Conservation (phyloP, 2,888 invertebrate species). For the Drymonia ruficornis region DNA sequence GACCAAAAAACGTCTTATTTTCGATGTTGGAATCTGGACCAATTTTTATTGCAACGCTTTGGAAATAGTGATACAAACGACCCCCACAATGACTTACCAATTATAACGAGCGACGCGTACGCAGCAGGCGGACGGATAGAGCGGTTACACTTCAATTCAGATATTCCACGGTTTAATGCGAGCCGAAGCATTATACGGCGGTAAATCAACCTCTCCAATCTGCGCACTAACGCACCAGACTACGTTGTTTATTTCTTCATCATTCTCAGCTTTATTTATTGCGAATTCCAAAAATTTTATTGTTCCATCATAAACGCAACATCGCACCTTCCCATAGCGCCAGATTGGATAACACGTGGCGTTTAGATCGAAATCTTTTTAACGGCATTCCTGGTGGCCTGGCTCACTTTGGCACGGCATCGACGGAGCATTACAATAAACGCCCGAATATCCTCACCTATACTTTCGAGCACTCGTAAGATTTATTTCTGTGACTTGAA, state of each 20-base stretch:
- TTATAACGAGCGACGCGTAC: slow-evolving; percentile 44
- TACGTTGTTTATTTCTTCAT: slow-evolving; percentile 61
- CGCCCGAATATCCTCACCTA: slow-evolving; percentile 68
- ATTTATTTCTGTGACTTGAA: slow-evolving; percentile 82
- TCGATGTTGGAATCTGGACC: slow-evolving; percentile 84
- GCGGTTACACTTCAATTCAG: slow-evolving; percentile 38
- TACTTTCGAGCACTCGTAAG: slow-evolving; percentile 70
- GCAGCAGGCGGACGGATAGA: slow-evolving; percentile 31
- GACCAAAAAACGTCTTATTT: slow-evolving; percentile 85
- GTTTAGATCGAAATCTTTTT: slow-evolving; percentile 59
- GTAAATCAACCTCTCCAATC: slow-evolving; percentile 54
- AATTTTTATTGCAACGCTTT: slow-evolving; percentile 83
- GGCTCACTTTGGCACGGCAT: slow-evolving; percentile 59
- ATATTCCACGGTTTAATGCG: slow-evolving; percentile 39
- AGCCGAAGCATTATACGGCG: slow-evolving; percentile 41
- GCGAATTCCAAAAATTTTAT: slow-evolving; percentile 68
- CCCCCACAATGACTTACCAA: slow-evolving; percentile 68
- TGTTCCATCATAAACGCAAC: slow-evolving; percentile 56
- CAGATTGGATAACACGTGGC: slow-evolving; percentile 65
- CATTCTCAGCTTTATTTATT: slow-evolving; percentile 62
- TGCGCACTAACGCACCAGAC: slow-evolving; percentile 44
- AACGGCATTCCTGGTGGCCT: slow-evolving; percentile 63
- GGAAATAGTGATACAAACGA: slow-evolving; percentile 75
- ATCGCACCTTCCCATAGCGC: slow-evolving; percentile 48
- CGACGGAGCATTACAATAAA: slow-evolving; percentile 63